Conservation (phyloP, 2,797 vertebrate species). For the Cygnus olor region DNA sequence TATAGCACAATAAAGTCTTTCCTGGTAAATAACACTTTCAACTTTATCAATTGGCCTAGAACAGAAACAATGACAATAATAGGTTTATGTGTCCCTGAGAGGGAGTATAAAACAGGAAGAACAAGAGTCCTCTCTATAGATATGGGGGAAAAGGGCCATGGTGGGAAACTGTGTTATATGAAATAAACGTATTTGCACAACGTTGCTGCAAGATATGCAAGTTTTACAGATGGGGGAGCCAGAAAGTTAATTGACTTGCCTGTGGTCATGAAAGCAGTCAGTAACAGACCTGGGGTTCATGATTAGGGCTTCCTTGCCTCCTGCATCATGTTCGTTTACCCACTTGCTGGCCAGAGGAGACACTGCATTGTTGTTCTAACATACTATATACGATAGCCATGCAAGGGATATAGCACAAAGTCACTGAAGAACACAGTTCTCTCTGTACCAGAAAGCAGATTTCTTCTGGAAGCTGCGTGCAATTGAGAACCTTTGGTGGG, state of each 20-base stretch:
- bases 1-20: conserved; percentile 47
- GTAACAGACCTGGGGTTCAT: conserved; percentile 28
- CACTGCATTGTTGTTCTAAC: conserved; percentile 15
- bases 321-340: conserved; percentile 8
- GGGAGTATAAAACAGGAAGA: conserved; percentile 62
- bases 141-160: conserved; percentile 5
- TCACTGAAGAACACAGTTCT: conserved; percentile 54
- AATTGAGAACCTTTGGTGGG: conserved; percentile 58
- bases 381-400: conserved; percentile 56
- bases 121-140: background rate
- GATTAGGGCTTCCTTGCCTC: conserved; percentile 49
- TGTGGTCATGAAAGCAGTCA: conserved; percentile 21
- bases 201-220: background rate
- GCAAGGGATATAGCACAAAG: conserved; percentile 68
- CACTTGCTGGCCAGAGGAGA: conserved; percentile 57
- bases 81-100: conserved; percentile 66
- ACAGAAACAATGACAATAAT: background rate
- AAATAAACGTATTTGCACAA: background rate
- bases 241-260: background rate
- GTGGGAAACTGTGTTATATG: background rate
- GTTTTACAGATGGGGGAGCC: background rate
- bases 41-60: background rate
- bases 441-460: conserved; percentile 66
- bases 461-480: conserved; percentile 64
- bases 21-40: conserved; percentile 15